Evolutionary conservation across 2,888 invertebrate species (phyloP).

Genomic region (Bembecia ichneumoniformis): DNA sequence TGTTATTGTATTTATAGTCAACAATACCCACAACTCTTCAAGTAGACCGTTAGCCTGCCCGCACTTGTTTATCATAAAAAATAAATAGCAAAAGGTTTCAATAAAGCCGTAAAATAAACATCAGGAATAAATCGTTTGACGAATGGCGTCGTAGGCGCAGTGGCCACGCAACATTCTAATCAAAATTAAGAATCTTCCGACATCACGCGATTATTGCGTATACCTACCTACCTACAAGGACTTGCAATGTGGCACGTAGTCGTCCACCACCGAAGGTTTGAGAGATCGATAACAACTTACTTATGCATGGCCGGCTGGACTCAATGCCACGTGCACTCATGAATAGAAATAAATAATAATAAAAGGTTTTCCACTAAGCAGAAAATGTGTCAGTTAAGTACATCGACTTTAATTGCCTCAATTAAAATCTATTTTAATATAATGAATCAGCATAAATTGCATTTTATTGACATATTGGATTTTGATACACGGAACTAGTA

Average conservation of each 20-base stretch:
- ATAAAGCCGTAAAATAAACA: constrained; percentile 38
- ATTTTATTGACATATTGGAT: no score
- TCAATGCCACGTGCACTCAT: constrained; percentile 29
- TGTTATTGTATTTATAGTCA: no score
- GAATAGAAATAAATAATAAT: not conserved
- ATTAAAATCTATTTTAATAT: no score
- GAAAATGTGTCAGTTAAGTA: no score
- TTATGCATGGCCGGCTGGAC: constrained; percentile 38
- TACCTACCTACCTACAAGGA: constrained; percentile 13
- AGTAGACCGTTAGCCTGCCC: no score
- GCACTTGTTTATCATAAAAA: no score
- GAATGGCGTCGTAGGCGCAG: constrained; percentile 38
- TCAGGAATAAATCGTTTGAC: constrained; percentile 44
- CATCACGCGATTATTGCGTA: constrained; percentile 44
- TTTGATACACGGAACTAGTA: no score
- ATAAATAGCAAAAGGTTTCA: not conserved
- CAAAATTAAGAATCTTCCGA: constrained; percentile 51
- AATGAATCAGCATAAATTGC: no score
- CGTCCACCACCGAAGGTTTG: constrained; percentile 20
- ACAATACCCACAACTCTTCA: no score
- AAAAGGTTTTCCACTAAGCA: no score
- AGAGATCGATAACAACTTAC: constrained; percentile 47
- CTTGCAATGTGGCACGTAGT: constrained; percentile 15
- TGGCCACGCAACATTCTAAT: constrained; percentile 53
- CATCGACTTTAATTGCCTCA: no score